Conservation (phyloP, 2,797 vertebrate species). For the Agapornis canus region DNA sequence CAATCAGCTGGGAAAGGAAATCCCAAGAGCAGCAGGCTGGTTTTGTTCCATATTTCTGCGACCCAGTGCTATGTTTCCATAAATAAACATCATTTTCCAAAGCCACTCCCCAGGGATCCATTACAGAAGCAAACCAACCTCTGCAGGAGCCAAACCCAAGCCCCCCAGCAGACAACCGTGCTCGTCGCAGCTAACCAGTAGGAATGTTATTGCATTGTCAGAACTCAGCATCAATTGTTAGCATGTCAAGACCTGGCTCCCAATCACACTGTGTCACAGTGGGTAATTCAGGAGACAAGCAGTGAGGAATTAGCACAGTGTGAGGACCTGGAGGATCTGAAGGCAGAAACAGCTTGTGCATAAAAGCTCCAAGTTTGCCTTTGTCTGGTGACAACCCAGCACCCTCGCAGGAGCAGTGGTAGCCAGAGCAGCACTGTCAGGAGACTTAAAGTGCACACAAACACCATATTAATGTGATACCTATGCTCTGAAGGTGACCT, state of each 20-base stretch:
- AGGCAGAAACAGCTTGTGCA: background rate
- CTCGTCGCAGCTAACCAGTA: background rate
- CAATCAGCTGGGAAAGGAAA: conserved; percentile 36
- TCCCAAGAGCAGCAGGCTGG: background rate
- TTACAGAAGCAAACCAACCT: background rate
- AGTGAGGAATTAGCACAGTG: background rate
- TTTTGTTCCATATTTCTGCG: background rate
- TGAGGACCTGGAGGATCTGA: background rate
- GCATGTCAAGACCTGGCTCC: background rate
- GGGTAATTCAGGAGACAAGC: rapidly evolving
- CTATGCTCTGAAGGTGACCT: background rate
- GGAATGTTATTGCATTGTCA: background rate
- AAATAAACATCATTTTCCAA: background rate
- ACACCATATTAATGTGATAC: rapidly evolving
- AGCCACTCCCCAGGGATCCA: background rate
- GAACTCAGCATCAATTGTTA: background rate
- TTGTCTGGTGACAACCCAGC: background rate
- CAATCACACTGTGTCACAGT: background rate
- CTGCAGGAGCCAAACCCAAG: background rate
- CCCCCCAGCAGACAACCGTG: background rate
- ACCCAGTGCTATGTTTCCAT: background rate
- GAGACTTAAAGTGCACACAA: background rate
- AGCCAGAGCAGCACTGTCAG: background rate
- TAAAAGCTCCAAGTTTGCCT: background rate
- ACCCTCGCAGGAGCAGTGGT: background rate